phyloP scores from a whole-genome alignment of 2,888 invertebrate species.

The Antheraea assamensis region DNA sequence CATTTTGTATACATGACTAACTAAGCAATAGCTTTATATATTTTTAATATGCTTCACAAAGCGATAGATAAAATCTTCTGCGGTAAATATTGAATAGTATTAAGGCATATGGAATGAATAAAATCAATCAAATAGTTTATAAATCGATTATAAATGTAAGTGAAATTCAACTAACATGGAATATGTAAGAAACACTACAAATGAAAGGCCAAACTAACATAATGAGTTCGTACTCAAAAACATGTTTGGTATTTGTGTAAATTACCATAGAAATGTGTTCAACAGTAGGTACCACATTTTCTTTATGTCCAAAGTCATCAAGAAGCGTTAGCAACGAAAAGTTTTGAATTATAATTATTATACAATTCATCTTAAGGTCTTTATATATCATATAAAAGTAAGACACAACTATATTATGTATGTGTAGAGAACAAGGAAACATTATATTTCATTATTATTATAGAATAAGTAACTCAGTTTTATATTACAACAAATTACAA shows the following conservation, averaged over 20 bases:
- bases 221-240: conserved; percentile 31
- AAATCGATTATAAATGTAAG: not conserved
- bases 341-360: not conserved
- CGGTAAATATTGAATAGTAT: not conserved
- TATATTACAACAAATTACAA: no score
- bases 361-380: not conserved
- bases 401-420: no score
- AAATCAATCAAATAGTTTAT: not conserved
- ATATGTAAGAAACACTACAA: conserved; percentile 28
- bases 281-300: conserved; percentile 34
- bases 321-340: conserved; percentile 26
- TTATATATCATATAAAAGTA: no score
- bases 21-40: not conserved
- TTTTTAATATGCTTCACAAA: not conserved
- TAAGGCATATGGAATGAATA: not conserved
- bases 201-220: conserved; percentile 21
- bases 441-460: no score
- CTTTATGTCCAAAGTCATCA: conserved; percentile 30
- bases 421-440: no score
- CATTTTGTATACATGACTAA: not conserved
- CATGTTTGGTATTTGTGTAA: conserved; percentile 31
- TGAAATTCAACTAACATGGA: conserved; percentile 16
- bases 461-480: no score
- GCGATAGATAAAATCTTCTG: no score
- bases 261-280: conserved; percentile 25